Percentiles rank a stretch among this genome's conserved stretches.
These are phyloP conservation scores for Cotesia chilonis DNA, from an alignment of 1,140 invertebrate species.

Conservation along the genomic window DNA sequence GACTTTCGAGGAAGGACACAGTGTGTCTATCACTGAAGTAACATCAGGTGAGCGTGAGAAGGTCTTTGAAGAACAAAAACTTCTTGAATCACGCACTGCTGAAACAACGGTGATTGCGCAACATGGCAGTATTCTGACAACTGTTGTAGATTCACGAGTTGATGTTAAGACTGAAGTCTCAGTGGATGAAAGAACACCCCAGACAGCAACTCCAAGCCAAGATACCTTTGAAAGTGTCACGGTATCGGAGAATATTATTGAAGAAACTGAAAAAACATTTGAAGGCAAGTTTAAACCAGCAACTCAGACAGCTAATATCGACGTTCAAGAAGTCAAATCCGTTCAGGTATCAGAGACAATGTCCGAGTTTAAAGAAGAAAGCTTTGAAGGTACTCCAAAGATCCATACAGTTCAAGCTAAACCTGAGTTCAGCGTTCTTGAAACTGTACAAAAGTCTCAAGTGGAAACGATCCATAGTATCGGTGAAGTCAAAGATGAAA, in stretches of 20 bases:
- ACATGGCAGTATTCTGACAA: constrained; percentile 53
- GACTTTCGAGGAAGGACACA: constrained; percentile 48
- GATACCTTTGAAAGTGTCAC: constrained; percentile 60
- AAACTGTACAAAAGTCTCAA: constrained; percentile 55
- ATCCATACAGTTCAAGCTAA: constrained; percentile 44
- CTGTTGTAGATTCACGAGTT: constrained; percentile 54
- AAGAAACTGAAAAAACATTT: constrained; percentile 60
- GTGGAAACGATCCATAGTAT: constrained; percentile 53
- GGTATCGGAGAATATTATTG: constrained; percentile 54
- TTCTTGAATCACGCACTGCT: constrained; percentile 50
- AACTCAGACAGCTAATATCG: constrained; percentile 52
- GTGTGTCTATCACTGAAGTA: constrained; percentile 57
- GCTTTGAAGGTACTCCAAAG: constrained; percentile 40
- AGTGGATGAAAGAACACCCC: constrained; percentile 35
- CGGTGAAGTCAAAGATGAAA: constrained; percentile 48
- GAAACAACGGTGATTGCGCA: constrained; percentile 50
- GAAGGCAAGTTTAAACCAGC: constrained; percentile 50
- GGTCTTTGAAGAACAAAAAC: constrained; percentile 41
- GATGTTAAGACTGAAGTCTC: constrained; percentile 49
- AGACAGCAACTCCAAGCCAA: constrained; percentile 50
- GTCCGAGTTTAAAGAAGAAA: constrained; percentile 59
- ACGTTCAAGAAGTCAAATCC: constrained; percentile 59
- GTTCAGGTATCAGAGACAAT: constrained; percentile 62
- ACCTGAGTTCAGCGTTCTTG: constrained; percentile 51
- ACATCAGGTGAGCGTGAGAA: constrained; percentile 48